Base-by-base conservation (phyloP, 1,140 invertebrate species). In the Lerema accius region DNA sequence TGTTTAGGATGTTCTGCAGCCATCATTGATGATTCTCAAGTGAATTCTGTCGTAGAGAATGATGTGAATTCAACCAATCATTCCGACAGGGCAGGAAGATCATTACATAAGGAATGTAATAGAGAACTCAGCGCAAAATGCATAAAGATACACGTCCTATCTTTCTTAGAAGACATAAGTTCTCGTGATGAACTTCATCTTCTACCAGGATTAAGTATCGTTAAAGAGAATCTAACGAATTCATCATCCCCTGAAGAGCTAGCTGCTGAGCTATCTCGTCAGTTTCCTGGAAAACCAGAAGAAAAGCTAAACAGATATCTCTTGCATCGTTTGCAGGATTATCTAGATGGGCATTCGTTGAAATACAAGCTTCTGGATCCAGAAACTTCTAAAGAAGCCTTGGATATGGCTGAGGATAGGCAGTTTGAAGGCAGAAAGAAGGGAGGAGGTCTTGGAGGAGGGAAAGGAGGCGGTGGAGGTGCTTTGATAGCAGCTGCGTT, bases 231-330 rank as follows among this genome's bases (percentile, higher is more conserved):
- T 23, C 87, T 91, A 43, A 90, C 92, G 5, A 92, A 93, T 32
- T 77, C 91, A 0, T 91, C 93, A 5, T 92, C 92, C 0, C 90
- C 94, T 7, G 94, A 95, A 39, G 91, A 96, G 40, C 93, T 96
- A 32, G 86, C 93, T 13, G 95, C 93, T n/a, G 95, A 95, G 71
- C 79, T 96, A 0, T 94, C 95, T 0, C 91, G 95, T 19, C 94
- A 95, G 60, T 95, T 95, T 75, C 95, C 95, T 1, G 94, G 95
- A 61, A 95, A 96, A 71, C 93, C 94, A 0, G 95, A 95, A 50
- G 94, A 95, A 46, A 92, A 95, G n/a, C 73, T 96, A 4, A 95
- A 96, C 71, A 94, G 94, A 6, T 96, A 86, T 58, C 62, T 92
- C 2, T 55, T 91, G 28, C 87, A 89, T 48, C 74, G 86, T 13